Evolutionary conservation across 2,888 invertebrate genomes (phyloP).

Genomic region (Flexamia atlantica): DNA sequence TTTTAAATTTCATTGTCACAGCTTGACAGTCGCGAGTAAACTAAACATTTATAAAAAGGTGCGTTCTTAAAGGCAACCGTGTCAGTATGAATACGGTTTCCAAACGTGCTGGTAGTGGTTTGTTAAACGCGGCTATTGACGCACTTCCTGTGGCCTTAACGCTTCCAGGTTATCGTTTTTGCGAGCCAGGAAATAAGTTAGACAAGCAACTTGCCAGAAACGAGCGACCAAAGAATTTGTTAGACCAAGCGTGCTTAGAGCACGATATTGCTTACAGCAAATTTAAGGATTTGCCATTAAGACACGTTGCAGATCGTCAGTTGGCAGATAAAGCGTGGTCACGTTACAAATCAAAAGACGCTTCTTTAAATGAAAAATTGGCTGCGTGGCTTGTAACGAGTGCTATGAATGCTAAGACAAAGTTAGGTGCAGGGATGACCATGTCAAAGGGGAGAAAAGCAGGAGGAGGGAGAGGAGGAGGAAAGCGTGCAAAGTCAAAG

Average conservation of each 20-base stretch:
- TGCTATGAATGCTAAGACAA: conserved; percentile 63
- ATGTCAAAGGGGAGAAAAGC: too few species aligned
- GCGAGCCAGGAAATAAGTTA: conserved; percentile 71
- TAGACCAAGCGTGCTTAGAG: conserved; percentile 72
- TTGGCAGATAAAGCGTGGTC: conserved; percentile 67
- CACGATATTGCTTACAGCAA: conserved; percentile 72
- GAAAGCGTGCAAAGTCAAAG: background rate
- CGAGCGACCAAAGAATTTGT: conserved; percentile 71
- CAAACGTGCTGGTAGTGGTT: background rate
- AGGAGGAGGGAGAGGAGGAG: too few species aligned
- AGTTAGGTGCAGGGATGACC: conserved; percentile 68
- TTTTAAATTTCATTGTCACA: conserved; percentile 5
- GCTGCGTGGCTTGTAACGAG: conserved; percentile 46
- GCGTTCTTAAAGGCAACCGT: background rate
- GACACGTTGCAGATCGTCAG: conserved; percentile 63
- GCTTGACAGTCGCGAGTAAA: background rate
- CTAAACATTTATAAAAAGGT: too few species aligned
- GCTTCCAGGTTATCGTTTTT: conserved; percentile 64
- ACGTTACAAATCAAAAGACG: conserved; percentile 62
- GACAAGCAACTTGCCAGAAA: conserved; percentile 71
- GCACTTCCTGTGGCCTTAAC: background rate
- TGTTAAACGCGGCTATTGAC: conserved; percentile 14
- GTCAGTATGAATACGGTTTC: background rate
- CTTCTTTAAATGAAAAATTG: conserved; percentile 61
- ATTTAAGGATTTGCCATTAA: conserved; percentile 63